These are phyloP conservation scores for Heterodera schachtii DNA, from an alignment of 1,140 invertebrate species.

Conservation along the genomic window DNA sequence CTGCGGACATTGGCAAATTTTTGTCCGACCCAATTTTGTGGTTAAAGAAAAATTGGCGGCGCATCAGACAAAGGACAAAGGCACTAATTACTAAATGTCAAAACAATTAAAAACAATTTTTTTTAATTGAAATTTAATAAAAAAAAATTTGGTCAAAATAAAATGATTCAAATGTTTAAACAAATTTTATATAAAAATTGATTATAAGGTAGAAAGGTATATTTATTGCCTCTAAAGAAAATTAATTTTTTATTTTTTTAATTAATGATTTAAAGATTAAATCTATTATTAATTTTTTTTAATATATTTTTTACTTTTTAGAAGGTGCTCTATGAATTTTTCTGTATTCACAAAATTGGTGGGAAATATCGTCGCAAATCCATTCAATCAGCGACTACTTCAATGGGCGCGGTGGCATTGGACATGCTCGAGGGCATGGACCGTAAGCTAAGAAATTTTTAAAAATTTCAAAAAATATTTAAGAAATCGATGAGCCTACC, in stretches of 20 bases:
- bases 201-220: neutral
- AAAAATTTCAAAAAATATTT: constrained; percentile 11
- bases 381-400: constrained; percentile 58
- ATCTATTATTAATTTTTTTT: no score
- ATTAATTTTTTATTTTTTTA: no score
- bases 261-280: no score
- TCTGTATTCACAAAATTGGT: constrained; percentile 54
- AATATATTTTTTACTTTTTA: constrained; percentile 9
- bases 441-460: neutral
- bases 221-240: neutral
- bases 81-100: neutral
- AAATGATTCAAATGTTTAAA: no score
- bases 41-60: constrained; percentile 63
- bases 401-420: constrained; percentile 53
- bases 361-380: constrained; percentile 54
- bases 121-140: neutral
- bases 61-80: constrained; percentile 53
- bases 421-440: constrained; percentile 53
- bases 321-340: constrained; percentile 47
- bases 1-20: constrained; percentile 66
- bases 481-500: constrained; percentile 9
- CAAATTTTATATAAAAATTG: no score
- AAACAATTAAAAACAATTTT: constrained; percentile 6
- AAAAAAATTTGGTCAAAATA: neutral
- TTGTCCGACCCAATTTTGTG: constrained; percentile 64